These are phyloP conservation scores for Cydia splendana DNA, from an alignment of 1,140 invertebrate species.

Conservation along the genomic window DNA sequence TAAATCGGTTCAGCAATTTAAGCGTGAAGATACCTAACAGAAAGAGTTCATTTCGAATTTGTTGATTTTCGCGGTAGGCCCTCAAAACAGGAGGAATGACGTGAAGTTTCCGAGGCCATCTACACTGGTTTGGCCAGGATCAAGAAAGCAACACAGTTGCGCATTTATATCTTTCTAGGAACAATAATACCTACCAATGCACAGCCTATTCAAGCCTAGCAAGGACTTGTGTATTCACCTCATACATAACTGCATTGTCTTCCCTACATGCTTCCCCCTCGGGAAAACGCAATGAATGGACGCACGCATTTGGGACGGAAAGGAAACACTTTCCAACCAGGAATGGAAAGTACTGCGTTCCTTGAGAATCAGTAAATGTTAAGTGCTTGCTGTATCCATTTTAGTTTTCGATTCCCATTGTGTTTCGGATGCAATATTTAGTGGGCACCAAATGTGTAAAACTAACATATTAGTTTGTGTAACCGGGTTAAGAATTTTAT, in stretches of 20 bases:
- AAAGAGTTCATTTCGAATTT: too few species aligned
- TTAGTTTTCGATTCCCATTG: constrained; percentile 10
- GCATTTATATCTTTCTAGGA: neutral
- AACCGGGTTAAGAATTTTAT: neutral
- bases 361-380: neutral
- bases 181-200: neutral
- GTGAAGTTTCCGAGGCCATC: too few species aligned
- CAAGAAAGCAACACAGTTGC: neutral
- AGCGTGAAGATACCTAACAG: too few species aligned
- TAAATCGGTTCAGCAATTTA: too few species aligned
- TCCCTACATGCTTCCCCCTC: neutral
- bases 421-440: constrained; percentile 8
- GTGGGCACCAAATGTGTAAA: neutral
- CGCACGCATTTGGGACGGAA: constrained; percentile 15
- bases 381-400: constrained; percentile 15
- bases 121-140: too few species aligned
- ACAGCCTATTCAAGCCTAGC: too few species aligned
- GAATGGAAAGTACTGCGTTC: constrained; percentile 16
- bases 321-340: constrained; percentile 20
- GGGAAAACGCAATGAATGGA: constrained; percentile 29
- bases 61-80: too few species aligned
- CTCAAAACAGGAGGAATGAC: too few species aligned
- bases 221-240: constrained; percentile 6
- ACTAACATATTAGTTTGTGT: neutral
- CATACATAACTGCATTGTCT: constrained; percentile 21